Percentiles rank a stretch among this genome's conserved stretches.
Conservation (phyloP, 2,888 invertebrate genomes). For the Plagodis dolabraria region DNA sequence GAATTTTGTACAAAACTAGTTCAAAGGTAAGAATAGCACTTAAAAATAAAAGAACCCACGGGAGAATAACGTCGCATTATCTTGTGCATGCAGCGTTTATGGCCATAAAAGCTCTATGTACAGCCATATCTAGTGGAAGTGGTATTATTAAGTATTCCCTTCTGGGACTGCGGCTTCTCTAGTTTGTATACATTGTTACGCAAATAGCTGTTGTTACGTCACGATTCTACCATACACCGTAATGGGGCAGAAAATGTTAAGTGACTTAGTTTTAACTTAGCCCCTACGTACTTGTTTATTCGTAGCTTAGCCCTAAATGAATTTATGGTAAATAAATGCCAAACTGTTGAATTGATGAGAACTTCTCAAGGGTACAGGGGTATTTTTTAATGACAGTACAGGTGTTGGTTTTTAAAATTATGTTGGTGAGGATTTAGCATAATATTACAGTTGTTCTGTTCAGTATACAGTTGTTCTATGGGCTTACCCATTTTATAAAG, state of each 20-base stretch:
- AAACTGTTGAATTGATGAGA: not conserved
- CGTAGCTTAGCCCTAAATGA: conserved; percentile 14
- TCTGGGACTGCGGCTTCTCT: conserved; percentile 48
- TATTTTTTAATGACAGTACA: too few species aligned
- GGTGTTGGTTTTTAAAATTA: too few species aligned
- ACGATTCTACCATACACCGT: conserved; percentile 13
- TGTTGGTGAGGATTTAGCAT: too few species aligned
- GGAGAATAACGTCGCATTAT: not conserved
- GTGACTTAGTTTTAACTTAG: conserved; percentile 3
- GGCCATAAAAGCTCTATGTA: conserved; percentile 2
- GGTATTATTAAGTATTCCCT: conserved; percentile 38
- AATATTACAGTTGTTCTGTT: too few species aligned
- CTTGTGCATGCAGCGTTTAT: conserved; percentile 1
- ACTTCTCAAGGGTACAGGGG: too few species aligned
- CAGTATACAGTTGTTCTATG: too few species aligned
- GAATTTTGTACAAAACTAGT: too few species aligned
- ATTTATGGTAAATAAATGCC: conserved; percentile 6
- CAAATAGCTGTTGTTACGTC: conserved; percentile 31
- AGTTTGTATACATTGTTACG: conserved; percentile 31
- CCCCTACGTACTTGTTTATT: too few species aligned
- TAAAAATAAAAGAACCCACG: not conserved
- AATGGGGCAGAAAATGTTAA: conserved; percentile 16
- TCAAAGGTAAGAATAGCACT: not conserved
- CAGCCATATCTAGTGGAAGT: conserved; percentile 16
- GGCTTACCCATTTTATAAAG: too few species aligned